Evolutionary conservation across 2,113 vertebrate species (phyloP).

Genomic region (Cyprinodon tularosa): DNA sequence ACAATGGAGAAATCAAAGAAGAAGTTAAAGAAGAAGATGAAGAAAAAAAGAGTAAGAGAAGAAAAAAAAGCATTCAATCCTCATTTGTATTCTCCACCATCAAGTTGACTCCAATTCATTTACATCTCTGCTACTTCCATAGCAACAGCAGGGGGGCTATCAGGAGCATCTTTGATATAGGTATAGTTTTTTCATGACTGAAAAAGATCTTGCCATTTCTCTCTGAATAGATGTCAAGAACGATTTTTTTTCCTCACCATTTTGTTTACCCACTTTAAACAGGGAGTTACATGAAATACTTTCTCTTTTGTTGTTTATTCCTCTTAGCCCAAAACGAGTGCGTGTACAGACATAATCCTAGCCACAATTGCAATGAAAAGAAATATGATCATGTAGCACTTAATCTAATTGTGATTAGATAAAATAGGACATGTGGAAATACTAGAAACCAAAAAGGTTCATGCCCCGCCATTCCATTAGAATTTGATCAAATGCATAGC

Average conservation of each 20-base stretch:
- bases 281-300: conserved; percentile 46
- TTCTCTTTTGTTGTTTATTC: conserved; percentile 31
- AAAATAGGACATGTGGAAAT: conserved; percentile 23
- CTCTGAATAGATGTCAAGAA: conserved; percentile 55
- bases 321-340: conserved; percentile 11
- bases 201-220: conserved; percentile 77
- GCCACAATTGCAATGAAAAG: conserved; percentile 23
- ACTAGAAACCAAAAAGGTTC: conserved; percentile 2
- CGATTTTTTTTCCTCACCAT: conserved; percentile 16
- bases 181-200: conserved; percentile 66
- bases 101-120: conserved; percentile 89
- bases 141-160: conserved; percentile 88
- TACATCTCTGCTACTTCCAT: conserved; percentile 86
- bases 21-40: conserved; percentile 36
- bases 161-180: conserved; percentile 87
- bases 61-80: conserved; percentile 75
- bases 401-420: conserved; percentile 34
- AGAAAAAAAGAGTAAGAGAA: conserved; percentile 62
- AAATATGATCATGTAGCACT: conserved; percentile 22
- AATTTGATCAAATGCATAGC: conserved; percentile 31
- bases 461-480: conserved; percentile 1
- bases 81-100: conserved; percentile 91
- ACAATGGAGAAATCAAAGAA: conserved; percentile 23
- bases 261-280: conserved; percentile 61
- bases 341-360: conserved; percentile 33